phyloP scores from a whole-genome alignment of 2,113 vertebrate genomes.

The Phoxinus phoxinus region DNA sequence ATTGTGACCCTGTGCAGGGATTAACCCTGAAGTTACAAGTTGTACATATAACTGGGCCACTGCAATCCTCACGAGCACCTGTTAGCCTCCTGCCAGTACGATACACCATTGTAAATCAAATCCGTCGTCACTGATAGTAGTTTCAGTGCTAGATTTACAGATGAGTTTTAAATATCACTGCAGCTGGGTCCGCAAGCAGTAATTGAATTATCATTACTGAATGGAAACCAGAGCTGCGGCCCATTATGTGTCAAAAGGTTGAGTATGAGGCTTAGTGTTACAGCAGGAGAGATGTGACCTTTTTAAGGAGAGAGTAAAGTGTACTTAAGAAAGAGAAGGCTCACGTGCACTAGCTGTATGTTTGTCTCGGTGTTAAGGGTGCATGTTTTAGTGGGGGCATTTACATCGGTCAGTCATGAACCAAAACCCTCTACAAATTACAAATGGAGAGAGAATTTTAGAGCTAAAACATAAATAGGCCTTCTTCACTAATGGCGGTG shows the following conservation, averaged over 20 bases:
- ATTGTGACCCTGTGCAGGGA: slow-evolving; percentile 3
- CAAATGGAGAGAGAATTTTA: background rate
- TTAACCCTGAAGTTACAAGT: background rate
- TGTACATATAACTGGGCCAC: background rate
- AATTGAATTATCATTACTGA: slow-evolving; percentile 13
- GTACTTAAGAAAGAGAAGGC: slow-evolving; percentile 1
- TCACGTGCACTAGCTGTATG: background rate
- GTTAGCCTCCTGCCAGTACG: background rate
- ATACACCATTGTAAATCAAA: slow-evolving; percentile 14
- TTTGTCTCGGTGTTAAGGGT: background rate
- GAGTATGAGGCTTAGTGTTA: background rate
- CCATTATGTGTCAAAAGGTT: background rate
- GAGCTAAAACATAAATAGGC: background rate
- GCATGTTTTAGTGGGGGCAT: background rate
- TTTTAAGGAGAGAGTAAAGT: slow-evolving; percentile 29
- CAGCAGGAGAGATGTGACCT: slow-evolving; percentile 39
- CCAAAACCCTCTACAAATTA: background rate
- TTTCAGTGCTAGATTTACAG: background rate
- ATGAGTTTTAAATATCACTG: slow-evolving; percentile 20
- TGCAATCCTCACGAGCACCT: background rate
- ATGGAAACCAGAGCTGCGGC: background rate
- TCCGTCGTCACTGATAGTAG: background rate
- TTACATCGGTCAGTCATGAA: background rate
- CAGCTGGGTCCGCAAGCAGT: background rate
- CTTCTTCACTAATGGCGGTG: background rate